Base-by-base conservation (phyloP, 2,888 invertebrate species). In the Nomada goodeniana region DNA sequence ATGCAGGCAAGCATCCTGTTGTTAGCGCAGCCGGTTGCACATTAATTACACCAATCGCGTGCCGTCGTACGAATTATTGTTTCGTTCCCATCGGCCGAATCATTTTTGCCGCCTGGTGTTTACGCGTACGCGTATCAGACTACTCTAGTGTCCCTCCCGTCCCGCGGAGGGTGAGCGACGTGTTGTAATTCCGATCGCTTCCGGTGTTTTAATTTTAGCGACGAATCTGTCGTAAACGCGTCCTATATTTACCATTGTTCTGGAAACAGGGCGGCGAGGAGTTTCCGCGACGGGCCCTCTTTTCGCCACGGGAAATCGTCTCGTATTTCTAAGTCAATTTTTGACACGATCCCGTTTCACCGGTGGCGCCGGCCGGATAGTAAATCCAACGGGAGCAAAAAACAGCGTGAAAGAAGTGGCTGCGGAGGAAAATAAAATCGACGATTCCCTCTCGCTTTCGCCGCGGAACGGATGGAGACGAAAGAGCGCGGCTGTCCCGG, bases 21-120 rank as follows among this genome's bases (percentile, higher is more conserved):
- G 53, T 61, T 79, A 65, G 61, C 80, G 47, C 83, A 71, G 84
- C 88, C 81, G 76, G 87, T 84, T 83, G 68, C 70, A 77, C 60
- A 67, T 76, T 80, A 75, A 61, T 83, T 84, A 75, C 55, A 55
- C 57, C 47, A 71, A 29, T 65, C 64, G 65, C 60, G 82, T 76
- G 78, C 69, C 74, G 76, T 81, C 59, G 44, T 15, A 61, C 57
- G 76, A 86, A 88, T 87, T 88, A 88, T 87, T 88, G 79, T 81
- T 82, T 83, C 75, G 67, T 86, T 84, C 74, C 76, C 79, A 77
- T 53, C 13, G 47, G 47, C 57, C 55, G 61, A 55, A 73, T 64
- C n/a, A 26, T 64, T 64, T 64, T n/a, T 26, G 0, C 36, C 5
- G 42, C 50, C 36, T 29, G 7, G 5, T 26, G 57, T 53, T 42